Base-by-base conservation (phyloP, 92 coral and sea anemone species). In the Heteractis magnifica region DNA sequence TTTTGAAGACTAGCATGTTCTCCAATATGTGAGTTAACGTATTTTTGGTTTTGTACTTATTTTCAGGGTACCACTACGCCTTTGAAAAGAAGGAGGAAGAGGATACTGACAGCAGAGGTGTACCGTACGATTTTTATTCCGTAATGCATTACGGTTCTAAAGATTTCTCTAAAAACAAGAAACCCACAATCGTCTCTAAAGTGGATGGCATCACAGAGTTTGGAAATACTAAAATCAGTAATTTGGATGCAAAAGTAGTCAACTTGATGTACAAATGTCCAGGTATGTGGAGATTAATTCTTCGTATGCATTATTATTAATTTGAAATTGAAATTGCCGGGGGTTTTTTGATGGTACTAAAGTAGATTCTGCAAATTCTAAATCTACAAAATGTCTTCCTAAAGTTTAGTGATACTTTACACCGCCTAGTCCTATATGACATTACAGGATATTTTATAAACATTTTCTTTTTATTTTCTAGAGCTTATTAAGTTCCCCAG, bases 81-180 rank as follows among this genome's bases (percentile, higher is more conserved):
- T 90, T 90, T 49, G 76, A 87, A 14, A 79, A 76, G 82, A 87
- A 90, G 78, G 89, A 75, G 19, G 51, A 56, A 11, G 26, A 23
- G 15, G 87, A 82, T 0, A 75, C 84, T 8, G 55, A 90, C 89
- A 87, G 93, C 49, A 86, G 84, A 49, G 81, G 64, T 12, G 91
- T 90, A 41, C 85, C 91, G 4, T 90, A 90, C 60, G 93, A 90
- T 81, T 84, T 77, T 65, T 80, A 87, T 65, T 90, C 93, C 34
- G 90, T 90, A 20, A 90, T 90, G 93, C 93, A 90, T 56, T 90
- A 90, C 71, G 91, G 91, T 13, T 71, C 86, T 49, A 21, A 82
- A 8, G 88, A 90, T 58, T 90, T 90, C 79, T 68, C 80, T 80
- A 87, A 87, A 51, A 84, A 90, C 82, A 73, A 80, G 49, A 52